Percentiles rank a stretch among this genome's conserved stretches.
Evolutionary conservation across 2,888 invertebrate species (phyloP).

Genomic region (Caenorhabditis plicata): DNA sequence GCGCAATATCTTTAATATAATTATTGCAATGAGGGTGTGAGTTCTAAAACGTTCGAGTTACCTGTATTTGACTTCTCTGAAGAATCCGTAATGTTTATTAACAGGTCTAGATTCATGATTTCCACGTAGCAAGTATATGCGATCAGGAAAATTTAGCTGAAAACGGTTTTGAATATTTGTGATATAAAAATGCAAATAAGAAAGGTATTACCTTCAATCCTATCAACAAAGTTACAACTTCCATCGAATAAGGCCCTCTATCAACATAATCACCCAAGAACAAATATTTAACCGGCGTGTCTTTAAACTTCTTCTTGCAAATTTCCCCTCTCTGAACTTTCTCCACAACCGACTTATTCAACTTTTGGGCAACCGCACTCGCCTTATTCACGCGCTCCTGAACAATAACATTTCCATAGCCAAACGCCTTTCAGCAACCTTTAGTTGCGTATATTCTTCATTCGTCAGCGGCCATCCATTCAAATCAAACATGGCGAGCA

Average conservation of each 20-base stretch:
- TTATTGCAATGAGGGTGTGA: no score
- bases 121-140: constrained; percentile 88
- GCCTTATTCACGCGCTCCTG: no score
- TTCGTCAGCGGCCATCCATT: constrained; percentile 41
- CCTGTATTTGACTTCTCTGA: no score
- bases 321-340: background rate
- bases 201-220: no score
- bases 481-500: constrained; percentile 46
- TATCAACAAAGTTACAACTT: constrained; percentile 76
- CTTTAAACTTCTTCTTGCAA: background rate
- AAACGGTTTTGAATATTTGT: constrained; percentile 6
- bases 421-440: no score
- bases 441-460: no score
- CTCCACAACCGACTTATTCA: background rate
- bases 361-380: background rate
- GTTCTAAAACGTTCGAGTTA: no score
- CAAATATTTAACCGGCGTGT: constrained; percentile 75
- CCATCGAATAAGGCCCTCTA: constrained; percentile 81
- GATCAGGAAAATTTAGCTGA: constrained; percentile 77
- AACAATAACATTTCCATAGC: no score
- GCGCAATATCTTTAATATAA: no score
- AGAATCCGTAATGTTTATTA: constrained; percentile 59
- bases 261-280: constrained; percentile 96
- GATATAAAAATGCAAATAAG: constrained; percentile 68
- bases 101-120: constrained; percentile 93